These are phyloP conservation scores for Graphium colonna DNA, from an alignment of 2,888 invertebrate species.

Conservation along the genomic window DNA sequence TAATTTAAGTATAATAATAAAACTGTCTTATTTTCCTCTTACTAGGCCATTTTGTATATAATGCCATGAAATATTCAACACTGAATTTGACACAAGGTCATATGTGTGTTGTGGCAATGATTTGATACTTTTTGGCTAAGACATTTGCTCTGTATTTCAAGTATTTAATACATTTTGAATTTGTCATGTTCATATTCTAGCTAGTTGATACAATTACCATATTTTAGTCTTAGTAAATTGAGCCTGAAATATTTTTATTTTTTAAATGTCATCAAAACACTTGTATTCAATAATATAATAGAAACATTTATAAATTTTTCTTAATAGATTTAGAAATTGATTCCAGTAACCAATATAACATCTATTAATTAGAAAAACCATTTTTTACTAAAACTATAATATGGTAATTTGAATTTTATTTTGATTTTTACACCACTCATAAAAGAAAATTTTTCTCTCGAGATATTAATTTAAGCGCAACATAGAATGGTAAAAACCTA, in stretches of 20 bases:
- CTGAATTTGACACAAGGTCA: conserved; percentile 5
- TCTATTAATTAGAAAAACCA: conserved; percentile 8
- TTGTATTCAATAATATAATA: conserved; percentile 3
- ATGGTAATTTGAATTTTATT: conserved; percentile 27
- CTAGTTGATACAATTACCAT: conserved; percentile 43
- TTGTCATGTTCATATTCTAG: conserved; percentile 32
- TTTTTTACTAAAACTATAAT: conserved; percentile 44
- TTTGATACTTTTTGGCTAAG: not conserved
- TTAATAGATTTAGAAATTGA: not conserved
- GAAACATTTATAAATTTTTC: not conserved
- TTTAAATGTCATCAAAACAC: not conserved
- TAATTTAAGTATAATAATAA: conserved; percentile 43
- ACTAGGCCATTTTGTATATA: conserved; percentile 33
- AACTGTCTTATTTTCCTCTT: conserved; percentile 43
- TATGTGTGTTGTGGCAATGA: not conserved
- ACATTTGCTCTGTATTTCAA: not conserved
- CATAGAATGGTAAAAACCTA: conserved; percentile 6
- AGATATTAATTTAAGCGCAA: conserved; percentile 39
- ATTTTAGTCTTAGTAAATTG: conserved; percentile 48
- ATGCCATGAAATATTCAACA: conserved; percentile 11
- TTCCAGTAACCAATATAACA: not conserved
- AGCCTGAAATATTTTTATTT: conserved; percentile 34
- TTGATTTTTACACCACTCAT: conserved; percentile 30
- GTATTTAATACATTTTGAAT: not conserved
- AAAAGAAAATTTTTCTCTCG: conserved; percentile 30